Base-by-base conservation (phyloP, 2,797 vertebrate species). In the Alauda arvensis region DNA sequence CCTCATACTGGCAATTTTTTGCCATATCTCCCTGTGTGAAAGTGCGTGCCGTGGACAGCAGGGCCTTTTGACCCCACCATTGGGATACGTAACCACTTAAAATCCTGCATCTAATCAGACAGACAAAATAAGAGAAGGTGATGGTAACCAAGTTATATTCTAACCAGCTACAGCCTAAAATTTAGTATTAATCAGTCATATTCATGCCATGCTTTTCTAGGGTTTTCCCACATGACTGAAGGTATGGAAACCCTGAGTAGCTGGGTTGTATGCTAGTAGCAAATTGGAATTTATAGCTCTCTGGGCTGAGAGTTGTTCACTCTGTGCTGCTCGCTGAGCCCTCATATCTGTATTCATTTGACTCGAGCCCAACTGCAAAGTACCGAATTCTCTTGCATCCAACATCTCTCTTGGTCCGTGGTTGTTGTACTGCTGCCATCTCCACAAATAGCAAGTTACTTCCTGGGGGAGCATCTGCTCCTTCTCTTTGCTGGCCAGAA, bases 351-450 rank as follows among this genome's bases (percentile, higher is more conserved):
- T 29, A n/a, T 78, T 25, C 65, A 46, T 76, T 48, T 65, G 26
- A 39, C 28, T 40, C 0, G 0, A 72, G 8, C 7, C 11, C 18
- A 42, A 10, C 15, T 21, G 5, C 8, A 16, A 65, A 63, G 8
- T 39, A 16, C 26, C 18, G 67, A 48, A 31, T 45, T 67, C 12
- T 39, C n/a, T 39, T 75, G 28, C 23, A 67, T 39, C 18, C 28
- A 62, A 1, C 8, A 40, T 72, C 33, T 31, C 4, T 52, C 60
- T 57, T 49, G 49, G 8, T 74, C 49, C 14, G 4, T 23, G 24
- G 10, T 46, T 37, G 21, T n/a, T 72, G 12, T 71, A 43, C 29
- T 49, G 33, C 39, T 87, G 45, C 12, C 18, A 69, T 20, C 4
- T 59, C 33, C 40, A 57, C 48, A 85, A 59, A 67, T 8, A 63